These are phyloP conservation scores for Eristalis intricaria DNA, from an alignment of 2,888 invertebrate genomes.

Conservation along the genomic window DNA sequence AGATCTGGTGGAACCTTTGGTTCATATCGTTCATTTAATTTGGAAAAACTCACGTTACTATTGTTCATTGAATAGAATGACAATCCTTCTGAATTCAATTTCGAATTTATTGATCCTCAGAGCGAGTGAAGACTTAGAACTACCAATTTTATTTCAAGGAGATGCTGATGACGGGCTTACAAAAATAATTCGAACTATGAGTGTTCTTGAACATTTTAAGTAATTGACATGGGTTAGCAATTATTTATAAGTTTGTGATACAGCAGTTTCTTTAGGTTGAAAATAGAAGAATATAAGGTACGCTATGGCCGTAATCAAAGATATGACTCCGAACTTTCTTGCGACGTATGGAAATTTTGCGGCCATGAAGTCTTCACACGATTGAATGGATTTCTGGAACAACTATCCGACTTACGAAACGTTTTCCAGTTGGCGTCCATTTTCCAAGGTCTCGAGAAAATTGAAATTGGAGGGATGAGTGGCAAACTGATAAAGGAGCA, in stretches of 20 bases:
- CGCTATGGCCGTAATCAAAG: slow-evolving; percentile 75
- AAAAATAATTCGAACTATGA: slow-evolving; percentile 84
- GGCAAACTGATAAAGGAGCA: slow-evolving; percentile 78
- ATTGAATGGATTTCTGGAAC: slow-evolving; percentile 85
- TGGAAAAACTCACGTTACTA: slow-evolving; percentile 94
- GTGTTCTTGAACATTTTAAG: slow-evolving; percentile 84
- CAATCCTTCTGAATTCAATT: slow-evolving; percentile 89
- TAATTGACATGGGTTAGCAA: slow-evolving; percentile 76
- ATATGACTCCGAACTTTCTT: slow-evolving; percentile 15
- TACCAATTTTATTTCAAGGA: slow-evolving; percentile 91
- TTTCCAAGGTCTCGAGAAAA: slow-evolving; percentile 93
- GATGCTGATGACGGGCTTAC: slow-evolving; percentile 89
- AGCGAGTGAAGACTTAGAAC: slow-evolving; percentile 89
- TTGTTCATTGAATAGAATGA: slow-evolving; percentile 85
- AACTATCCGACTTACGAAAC: slow-evolving; percentile 86
- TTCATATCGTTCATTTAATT: slow-evolving; percentile 92
- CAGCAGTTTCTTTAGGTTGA: slow-evolving; percentile 73
- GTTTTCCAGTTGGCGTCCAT: slow-evolving; percentile 90
- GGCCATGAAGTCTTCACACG: slow-evolving; percentile 87
- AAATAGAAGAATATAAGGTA: slow-evolving; percentile 77
- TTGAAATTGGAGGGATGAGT: slow-evolving; percentile 86
- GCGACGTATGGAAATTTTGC: slow-evolving; percentile 87
- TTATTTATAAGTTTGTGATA: neutral
- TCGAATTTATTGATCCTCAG: slow-evolving; percentile 91
- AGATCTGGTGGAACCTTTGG: slow-evolving; percentile 85